Evolutionary conservation across 2,888 invertebrate genomes (phyloP).

Genomic region (Drosophila fulvimacula): DNA sequence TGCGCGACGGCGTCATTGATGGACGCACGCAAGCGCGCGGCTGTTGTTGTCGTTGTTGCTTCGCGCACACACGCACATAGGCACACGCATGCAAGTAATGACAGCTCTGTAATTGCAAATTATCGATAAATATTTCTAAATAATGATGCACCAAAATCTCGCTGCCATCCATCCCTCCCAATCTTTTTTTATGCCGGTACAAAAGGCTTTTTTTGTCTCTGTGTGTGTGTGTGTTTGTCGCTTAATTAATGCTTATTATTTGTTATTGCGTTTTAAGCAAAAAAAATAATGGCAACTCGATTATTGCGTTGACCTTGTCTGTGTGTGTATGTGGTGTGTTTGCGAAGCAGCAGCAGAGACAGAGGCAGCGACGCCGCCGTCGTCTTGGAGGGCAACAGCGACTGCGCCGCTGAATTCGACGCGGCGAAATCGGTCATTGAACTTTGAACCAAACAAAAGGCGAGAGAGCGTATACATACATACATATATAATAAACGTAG

Average conservation of each 20-base stretch:
- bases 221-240: conserved; percentile 21
- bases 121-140: conserved; percentile 20
- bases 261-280: conserved; percentile 50
- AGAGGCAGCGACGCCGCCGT: conserved; percentile 19
- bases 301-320: conserved; percentile 58
- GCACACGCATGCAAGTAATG: conserved; percentile 3
- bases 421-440: conserved; percentile 79
- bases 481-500: conserved; percentile 30
- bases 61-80: conserved; percentile 6
- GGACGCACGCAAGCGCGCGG: conserved; percentile 21
- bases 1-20: conserved; percentile 47
- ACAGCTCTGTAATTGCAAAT: conserved; percentile 4
- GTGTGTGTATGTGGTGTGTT: conserved; percentile 23
- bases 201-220: neutral
- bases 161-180: neutral
- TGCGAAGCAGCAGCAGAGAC: conserved; percentile 8
- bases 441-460: conserved; percentile 71
- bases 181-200: no score
- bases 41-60: conserved; percentile 5
- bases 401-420: conserved; percentile 58
- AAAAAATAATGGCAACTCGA: conserved; percentile 23
- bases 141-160: neutral
- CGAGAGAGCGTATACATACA: conserved; percentile 17
- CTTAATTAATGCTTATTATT: conserved; percentile 53
- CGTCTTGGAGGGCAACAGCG: conserved; percentile 31